Percentiles rank a stretch among this genome's conserved stretches.
Evolutionary conservation across 2,113 vertebrate genomes (phyloP).

Genomic region (Mohoua ochrocephala): DNA sequence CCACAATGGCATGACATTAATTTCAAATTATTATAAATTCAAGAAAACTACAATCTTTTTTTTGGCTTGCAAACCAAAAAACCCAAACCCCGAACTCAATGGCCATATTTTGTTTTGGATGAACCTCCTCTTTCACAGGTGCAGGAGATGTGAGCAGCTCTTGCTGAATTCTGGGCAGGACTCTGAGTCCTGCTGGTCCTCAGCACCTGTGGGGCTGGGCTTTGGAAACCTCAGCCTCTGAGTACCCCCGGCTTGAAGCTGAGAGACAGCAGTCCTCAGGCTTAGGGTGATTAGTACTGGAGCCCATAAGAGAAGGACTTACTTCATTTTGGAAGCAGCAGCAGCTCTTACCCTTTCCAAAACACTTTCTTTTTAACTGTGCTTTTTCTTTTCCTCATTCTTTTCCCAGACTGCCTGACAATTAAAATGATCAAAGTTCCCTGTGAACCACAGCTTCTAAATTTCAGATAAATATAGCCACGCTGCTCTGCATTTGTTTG

Average conservation of each 20-base stretch:
- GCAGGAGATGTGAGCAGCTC: neutral
- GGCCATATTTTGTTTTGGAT: neutral
- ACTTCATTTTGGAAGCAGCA: neutral
- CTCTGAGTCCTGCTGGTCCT: neutral
- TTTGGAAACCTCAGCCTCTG: neutral
- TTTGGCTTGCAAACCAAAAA: neutral
- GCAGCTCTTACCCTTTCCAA: neutral
- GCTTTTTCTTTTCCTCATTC: neutral
- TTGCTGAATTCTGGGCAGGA: neutral
- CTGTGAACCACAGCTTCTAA: neutral
- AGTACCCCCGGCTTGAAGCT: neutral
- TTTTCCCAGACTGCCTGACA: neutral
- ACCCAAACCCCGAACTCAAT: neutral
- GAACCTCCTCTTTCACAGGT: neutral
- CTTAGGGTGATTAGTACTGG: neutral
- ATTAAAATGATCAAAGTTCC: conserved; percentile 50
- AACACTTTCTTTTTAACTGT: neutral
- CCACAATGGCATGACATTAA: neutral
- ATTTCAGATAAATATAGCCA: conserved; percentile 41
- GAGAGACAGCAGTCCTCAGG: neutral
- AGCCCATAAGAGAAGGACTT: neutral
- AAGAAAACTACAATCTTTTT: neutral
- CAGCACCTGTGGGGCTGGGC: neutral
- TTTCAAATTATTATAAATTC: neutral
- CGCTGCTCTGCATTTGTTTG: neutral